Evolutionary conservation across 1,140 invertebrate species (phyloP).

Genomic region (Ooceraea biroi): DNA sequence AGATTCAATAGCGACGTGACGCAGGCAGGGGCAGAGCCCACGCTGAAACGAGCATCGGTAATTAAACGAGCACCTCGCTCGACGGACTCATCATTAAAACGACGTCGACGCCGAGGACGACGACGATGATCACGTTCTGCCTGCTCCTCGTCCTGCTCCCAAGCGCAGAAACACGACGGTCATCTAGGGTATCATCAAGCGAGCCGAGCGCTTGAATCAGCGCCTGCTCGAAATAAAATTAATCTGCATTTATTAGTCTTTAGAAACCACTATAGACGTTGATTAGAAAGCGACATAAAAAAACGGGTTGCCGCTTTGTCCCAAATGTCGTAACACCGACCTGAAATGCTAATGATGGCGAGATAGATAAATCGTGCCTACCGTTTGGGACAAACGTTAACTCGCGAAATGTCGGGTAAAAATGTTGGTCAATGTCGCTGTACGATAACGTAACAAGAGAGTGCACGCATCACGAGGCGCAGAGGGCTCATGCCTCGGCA

Average conservation of each 20-base stretch:
- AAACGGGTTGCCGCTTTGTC: too few relatives aligned
- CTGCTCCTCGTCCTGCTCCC: background rate
- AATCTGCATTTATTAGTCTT: background rate
- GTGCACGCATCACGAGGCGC: background rate
- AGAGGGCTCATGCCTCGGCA: background rate
- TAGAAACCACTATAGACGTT: background rate
- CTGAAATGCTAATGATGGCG: too few relatives aligned
- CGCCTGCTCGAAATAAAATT: background rate
- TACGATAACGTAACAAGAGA: background rate
- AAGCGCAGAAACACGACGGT: background rate
- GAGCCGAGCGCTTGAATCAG: background rate
- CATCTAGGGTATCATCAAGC: constrained; percentile 9
- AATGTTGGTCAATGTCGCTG: background rate
- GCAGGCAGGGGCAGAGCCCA: constrained; percentile 60
- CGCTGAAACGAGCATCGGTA: constrained; percentile 74
- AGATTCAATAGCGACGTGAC: constrained; percentile 41
- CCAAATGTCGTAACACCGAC: too few relatives aligned
- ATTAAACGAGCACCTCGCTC: constrained; percentile 75
- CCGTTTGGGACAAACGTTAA: background rate
- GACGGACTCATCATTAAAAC: constrained; percentile 48
- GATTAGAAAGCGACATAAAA: too few relatives aligned
- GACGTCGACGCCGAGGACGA: constrained; percentile 9
- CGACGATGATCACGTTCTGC: background rate
- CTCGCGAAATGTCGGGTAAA: background rate
- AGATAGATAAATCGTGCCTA: too few relatives aligned